phyloP scores from a whole-genome alignment of 2,113 vertebrate species.

The Tragelaphus strepsiceros region DNA sequence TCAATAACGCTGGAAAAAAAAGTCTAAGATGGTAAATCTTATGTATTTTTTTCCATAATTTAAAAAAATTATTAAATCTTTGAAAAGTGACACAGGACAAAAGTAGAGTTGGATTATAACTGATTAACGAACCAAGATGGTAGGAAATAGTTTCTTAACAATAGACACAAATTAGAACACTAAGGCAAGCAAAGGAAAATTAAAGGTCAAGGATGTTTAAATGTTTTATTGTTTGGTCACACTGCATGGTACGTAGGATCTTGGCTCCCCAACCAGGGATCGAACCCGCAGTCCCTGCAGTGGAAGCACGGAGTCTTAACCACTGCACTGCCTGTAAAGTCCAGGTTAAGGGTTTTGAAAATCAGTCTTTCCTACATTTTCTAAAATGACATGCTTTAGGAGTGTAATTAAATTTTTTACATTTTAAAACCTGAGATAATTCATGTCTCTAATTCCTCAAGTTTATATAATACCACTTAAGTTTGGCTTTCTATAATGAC shows the following conservation, averaged over 20 bases:
- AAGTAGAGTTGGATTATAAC: not conserved
- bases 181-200: not conserved
- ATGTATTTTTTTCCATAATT: not conserved
- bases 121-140: not conserved
- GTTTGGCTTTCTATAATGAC: not conserved
- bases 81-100: not conserved
- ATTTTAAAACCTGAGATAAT: conserved; percentile 5
- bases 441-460: not conserved
- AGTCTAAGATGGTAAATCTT: not conserved
- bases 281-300: not conserved
- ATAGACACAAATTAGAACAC: not conserved
- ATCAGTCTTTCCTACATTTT: not conserved
- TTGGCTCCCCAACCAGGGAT: not conserved
- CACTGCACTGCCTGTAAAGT: not conserved
- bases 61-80: not conserved
- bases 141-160: not conserved
- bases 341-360: not conserved
- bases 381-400: not conserved
- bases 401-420: not conserved
- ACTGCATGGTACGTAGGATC: not conserved
- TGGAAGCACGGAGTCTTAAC: not conserved
- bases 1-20: not conserved
- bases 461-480: not conserved
- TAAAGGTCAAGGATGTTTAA: not conserved
- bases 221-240: not conserved